Base-by-base conservation (phyloP, 2,888 invertebrate genomes). In the Ariolimax columbianus region DNA sequence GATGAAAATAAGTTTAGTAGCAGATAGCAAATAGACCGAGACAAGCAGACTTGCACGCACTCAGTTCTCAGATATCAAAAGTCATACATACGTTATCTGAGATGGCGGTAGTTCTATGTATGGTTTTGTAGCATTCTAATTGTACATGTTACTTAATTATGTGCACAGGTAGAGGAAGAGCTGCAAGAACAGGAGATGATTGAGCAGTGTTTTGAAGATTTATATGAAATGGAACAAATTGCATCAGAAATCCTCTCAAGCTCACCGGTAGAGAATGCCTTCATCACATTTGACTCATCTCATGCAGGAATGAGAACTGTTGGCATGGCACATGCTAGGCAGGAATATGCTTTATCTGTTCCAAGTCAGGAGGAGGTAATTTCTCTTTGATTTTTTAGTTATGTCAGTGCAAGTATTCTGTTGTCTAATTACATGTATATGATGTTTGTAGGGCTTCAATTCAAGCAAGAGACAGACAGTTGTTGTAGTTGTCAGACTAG, bases 171-270 rank as follows among this genome's bases (percentile, higher is more conserved):
- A 33, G 91, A 92, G 80, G 91, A 92, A 73, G 92, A 92, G 79
- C 88, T 92, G 26, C 88, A 90, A 89, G 92, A 93, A 82, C 92
- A 92, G 75, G 91, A 90, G n/a, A 91, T 92, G 87, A 91, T 92
- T 70, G 92, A 92, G 83, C 91, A 91, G 17, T 91, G 92, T 88
- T 93, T 91, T 89, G 91, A 91, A 81, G 91, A 92, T 86, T 91
- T 92, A 90, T 87, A 91, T 83, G 89, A 88, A 30, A 91, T 92
- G 85, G 92, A 92, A 84, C 91, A 92, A 68, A 89, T 84, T 47
- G 84, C 80, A 47, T 66, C 80, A 36, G 84, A 84, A 66, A 84
- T 84, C 59, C 63, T 84, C 7, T 84, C 84, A 0, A 73, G 72
- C 43, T 84, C 84, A 33, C 84, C 84, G 47, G 14, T 84, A 55